Conservation (phyloP, 1,140 invertebrate species). For the Eriocheir sinensis region DNA sequence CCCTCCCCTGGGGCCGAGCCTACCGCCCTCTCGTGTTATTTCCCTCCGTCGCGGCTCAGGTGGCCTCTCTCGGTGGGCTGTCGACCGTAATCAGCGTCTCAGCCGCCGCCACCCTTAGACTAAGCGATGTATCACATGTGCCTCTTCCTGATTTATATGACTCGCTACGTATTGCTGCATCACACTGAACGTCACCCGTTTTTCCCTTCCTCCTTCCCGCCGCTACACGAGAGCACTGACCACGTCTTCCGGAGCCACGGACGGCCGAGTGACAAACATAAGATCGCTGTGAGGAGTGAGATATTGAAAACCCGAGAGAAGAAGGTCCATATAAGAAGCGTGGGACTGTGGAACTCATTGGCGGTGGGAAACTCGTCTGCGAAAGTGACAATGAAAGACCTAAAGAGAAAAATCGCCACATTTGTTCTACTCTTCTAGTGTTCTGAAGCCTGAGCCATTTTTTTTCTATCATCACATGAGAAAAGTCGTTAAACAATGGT, state of each 20-base stretch:
- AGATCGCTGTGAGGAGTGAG: no score
- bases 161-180: constrained; percentile 58
- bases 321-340: no score
- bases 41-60: constrained; percentile 48
- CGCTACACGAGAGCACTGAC: not conserved
- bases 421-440: no score
- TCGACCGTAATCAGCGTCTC: constrained; percentile 69
- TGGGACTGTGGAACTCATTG: no score
- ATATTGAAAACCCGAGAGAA: no score
- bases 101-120: constrained; percentile 55
- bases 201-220: not conserved
- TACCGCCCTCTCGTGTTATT: not conserved
- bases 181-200: not conserved
- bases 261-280: not conserved
- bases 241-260: not conserved
- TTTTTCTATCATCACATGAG: no score
- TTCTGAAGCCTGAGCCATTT: no score
- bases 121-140: constrained; percentile 47
- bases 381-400: no score
- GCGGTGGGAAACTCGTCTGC: no score
- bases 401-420: no score
- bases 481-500: no score
- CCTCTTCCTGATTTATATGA: constrained; percentile 64
- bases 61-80: constrained; percentile 54
- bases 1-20: not conserved